These are phyloP conservation scores for Sogatella furcifera DNA, from an alignment of 1,140 invertebrate genomes.

Conservation along the genomic window DNA sequence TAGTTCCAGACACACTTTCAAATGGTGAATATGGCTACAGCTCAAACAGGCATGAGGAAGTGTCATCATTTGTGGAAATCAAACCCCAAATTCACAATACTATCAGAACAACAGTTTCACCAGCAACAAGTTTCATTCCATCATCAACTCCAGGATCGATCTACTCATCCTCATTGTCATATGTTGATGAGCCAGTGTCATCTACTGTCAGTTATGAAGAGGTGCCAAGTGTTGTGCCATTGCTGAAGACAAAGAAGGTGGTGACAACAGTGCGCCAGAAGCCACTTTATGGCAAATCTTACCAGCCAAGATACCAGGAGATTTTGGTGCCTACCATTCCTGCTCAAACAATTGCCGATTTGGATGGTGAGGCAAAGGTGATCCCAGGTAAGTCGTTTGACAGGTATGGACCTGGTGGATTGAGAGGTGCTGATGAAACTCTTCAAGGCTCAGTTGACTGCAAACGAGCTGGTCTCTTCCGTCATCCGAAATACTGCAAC, in stretches of 20 bases:
- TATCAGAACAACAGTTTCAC: conserved; percentile 11
- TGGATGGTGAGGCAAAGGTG: neutral
- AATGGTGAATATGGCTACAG: neutral
- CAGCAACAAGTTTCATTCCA: neutral
- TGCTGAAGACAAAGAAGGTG: neutral
- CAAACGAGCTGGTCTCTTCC: conserved; percentile 65
- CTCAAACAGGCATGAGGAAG: neutral
- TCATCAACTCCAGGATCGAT: conserved; percentile 3
- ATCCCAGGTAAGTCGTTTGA: conserved; percentile 32
- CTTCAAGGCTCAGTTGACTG: conserved; percentile 53
- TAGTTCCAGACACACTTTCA: neutral
- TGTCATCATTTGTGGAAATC: conserved; percentile 18
- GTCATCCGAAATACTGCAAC: conserved; percentile 70
- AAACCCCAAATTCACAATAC: conserved; percentile 15
- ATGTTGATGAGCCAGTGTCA: neutral
- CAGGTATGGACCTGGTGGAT: conserved; percentile 41
- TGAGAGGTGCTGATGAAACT: conserved; percentile 34
- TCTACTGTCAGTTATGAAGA: neutral
- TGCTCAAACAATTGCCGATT: neutral
- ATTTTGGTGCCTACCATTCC: neutral
- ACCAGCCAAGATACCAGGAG: neutral
- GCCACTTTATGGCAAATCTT: neutral
- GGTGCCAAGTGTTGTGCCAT: neutral
- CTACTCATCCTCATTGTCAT: neutral
- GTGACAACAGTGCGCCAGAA: neutral